Base-by-base conservation (phyloP, 2,888 invertebrate genomes). In the Mystacides longicornis region DNA sequence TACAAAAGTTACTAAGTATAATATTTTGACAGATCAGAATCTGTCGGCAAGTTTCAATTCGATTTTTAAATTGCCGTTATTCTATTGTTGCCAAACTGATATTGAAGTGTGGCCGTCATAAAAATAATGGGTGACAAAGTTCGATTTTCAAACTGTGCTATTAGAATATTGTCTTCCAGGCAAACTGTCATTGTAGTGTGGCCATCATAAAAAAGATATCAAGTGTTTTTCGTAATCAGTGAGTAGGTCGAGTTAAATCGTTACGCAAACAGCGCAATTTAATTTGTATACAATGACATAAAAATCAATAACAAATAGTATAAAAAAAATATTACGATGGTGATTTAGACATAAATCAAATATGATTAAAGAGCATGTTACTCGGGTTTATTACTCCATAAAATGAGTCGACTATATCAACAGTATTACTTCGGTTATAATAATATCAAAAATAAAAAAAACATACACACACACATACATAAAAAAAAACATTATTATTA, bases 311-410 rank as follows among this genome's bases (percentile, higher is more conserved):
- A 11, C 27, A 27, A 27, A 27, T 11, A 27, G 27, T 27, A 11
- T 27, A 11, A n/a, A n/a, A 27, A 5, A 27, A 7, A 27, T 27
- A 7, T 7, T 27, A 27, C 27, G 27, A 16, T 48, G 4, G 18
- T 48, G 48, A 48, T 48, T 48, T 48, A 48, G 22, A 48, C 48
- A 48, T 48, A 48, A 48, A 48, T 48, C 48, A 23, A 23, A 48
- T 48, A 48, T 48, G 48, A 48, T 48, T 48, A 48, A 48, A 48
- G 48, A 48, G 2, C 48, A 48, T 48, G 48, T 48, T 48, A 48
- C 23, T 48, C 16, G 11, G 21, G 23, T 23, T 48, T 48, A 48
- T 48, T 3, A 23, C 3, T 23, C 48, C n/a, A 18, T 48, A 48
- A 48, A 48, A 23, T 23, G 18, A 52, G 31, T 21, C 47, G 31